Evolutionary conservation across 2,797 vertebrate genomes (phyloP).

Genomic region (Parauchenoglanis ngamensis): DNA sequence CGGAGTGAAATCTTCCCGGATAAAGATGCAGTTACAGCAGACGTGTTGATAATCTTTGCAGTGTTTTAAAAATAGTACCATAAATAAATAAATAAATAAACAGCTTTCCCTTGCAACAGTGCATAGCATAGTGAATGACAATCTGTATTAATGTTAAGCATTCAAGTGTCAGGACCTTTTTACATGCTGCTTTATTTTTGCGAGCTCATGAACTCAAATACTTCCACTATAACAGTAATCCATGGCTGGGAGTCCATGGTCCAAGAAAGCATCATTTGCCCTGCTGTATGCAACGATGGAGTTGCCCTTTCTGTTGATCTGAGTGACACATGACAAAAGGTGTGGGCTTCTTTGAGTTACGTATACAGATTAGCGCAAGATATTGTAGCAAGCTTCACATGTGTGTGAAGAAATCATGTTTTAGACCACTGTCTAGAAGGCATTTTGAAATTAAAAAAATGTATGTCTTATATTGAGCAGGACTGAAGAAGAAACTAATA

Average conservation of each 20-base stretch:
- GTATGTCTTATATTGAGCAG: neutral
- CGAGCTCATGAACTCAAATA: neutral
- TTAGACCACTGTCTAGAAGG: neutral
- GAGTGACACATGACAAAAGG: neutral
- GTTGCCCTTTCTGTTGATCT: neutral
- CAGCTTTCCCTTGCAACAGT: neutral
- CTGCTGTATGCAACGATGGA: neutral
- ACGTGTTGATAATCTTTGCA: neutral
- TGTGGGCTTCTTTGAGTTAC: neutral
- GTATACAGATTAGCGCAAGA: neutral
- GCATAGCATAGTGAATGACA: neutral
- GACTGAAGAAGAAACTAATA: neutral
- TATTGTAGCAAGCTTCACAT: neutral
- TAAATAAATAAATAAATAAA: neutral
- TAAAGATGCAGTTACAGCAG: neutral
- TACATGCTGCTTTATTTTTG: neutral
- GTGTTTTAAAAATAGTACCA: constrained; percentile 3
- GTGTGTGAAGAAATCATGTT: neutral
- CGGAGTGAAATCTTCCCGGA: constrained; percentile 5
- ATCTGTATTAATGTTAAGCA: neutral
- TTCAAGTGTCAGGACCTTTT: neutral
- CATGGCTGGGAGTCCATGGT: neutral
- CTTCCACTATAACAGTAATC: neutral
- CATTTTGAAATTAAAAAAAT: neutral
- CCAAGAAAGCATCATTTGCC: neutral